Evolutionary conservation across 2,797 vertebrate species (phyloP).

Genomic region (Gypaetus barbatus): DNA sequence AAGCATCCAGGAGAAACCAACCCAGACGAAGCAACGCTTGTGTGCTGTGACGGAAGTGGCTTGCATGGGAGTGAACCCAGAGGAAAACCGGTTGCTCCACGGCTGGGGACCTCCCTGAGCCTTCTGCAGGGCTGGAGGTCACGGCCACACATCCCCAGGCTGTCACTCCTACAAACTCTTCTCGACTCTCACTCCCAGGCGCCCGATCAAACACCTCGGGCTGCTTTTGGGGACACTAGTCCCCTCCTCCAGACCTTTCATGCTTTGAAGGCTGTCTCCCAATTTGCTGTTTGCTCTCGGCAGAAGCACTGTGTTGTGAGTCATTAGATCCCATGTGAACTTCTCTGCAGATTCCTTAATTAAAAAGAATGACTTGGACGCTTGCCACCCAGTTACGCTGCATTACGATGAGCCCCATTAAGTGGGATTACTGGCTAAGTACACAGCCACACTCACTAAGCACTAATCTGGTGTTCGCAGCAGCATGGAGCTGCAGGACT

Average conservation of each 20-base stretch:
- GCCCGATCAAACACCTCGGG: background rate
- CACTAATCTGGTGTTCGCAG: background rate
- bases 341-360: background rate
- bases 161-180: background rate
- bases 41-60: background rate
- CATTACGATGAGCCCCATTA: background rate
- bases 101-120: background rate
- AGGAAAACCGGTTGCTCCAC: background rate
- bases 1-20: background rate
- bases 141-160: background rate
- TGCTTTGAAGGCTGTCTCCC: background rate
- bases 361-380: background rate
- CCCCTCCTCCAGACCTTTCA: background rate
- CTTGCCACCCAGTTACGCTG: background rate
- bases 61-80: background rate
- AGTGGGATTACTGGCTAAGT: background rate
- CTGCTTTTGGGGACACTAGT: background rate
- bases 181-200: background rate
- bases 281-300: background rate
- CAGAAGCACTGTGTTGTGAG: background rate
- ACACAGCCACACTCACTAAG: background rate
- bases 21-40: background rate
- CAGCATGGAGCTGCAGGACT: background rate
- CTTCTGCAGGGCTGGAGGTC: background rate
- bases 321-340: background rate